A percentile compares a stretch with the other conserved stretches of the same genome.
Evolutionary conservation across 1,140 invertebrate genomes (phyloP).

Genomic region (Neodiprion virginianus): DNA sequence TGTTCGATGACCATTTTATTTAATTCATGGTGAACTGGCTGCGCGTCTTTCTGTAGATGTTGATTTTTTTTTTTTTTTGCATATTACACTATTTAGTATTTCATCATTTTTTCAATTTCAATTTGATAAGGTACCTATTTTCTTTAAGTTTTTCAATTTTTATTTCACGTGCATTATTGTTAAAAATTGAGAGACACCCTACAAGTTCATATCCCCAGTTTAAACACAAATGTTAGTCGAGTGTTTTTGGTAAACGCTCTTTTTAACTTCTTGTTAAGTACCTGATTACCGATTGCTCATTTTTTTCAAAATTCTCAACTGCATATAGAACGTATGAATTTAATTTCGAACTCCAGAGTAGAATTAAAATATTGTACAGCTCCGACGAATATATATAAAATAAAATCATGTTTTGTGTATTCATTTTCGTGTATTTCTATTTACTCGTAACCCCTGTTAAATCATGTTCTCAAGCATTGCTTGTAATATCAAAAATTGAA

Average conservation of each 20-base stretch:
- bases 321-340: background rate
- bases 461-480: constrained; percentile 9
- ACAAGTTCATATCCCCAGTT: background rate
- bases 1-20: background rate
- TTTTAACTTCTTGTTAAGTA: background rate
- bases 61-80: background rate
- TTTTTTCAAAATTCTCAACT: background rate
- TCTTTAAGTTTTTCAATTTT: too few species aligned
- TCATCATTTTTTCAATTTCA: too few species aligned
- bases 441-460: constrained; percentile 37
- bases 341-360: background rate
- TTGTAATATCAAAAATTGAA: background rate
- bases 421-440: constrained; percentile 31
- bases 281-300: background rate
- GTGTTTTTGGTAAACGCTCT: background rate
- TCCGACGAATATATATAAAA: background rate
- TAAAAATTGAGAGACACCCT: background rate
- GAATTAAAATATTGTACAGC: background rate
- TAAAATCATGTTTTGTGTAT: constrained; percentile 28
- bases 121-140: too few species aligned
- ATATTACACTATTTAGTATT: background rate
- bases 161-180: too few species aligned
- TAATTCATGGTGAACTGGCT: background rate
- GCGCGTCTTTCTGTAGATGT: background rate
- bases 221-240: background rate